These are phyloP conservation scores for Oeneis ivallda DNA, from an alignment of 2,888 invertebrate genomes.

Conservation along the genomic window DNA sequence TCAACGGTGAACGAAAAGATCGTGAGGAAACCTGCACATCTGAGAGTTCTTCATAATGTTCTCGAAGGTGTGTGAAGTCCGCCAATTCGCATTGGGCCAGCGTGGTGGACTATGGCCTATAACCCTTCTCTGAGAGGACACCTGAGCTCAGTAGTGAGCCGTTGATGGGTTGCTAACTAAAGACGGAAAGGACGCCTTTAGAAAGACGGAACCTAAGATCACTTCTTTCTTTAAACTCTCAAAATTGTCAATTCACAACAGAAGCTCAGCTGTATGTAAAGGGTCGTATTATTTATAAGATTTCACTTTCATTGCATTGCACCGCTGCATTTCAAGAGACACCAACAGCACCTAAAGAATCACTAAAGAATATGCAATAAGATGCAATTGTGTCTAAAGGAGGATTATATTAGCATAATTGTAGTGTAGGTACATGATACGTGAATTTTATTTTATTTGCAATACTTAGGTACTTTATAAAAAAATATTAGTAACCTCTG, in stretches of 20 bases:
- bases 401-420: constrained; percentile 33
- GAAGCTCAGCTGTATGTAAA: constrained; percentile 20
- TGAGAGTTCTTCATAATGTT: no score
- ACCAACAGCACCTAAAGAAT: constrained; percentile 27
- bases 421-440: constrained; percentile 21
- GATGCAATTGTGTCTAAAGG: constrained; percentile 33
- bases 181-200: no score
- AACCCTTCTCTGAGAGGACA: no score
- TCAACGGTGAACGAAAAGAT: no score
- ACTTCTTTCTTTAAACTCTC: background rate
- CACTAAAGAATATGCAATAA: constrained; percentile 34
- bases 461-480: no score
- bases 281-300: constrained; percentile 26
- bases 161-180: no score
- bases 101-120: no score
- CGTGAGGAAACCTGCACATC: no score
- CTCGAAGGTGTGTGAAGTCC: no score
- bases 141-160: no score
- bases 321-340: constrained; percentile 30
- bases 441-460: constrained; percentile 11
- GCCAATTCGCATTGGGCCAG: no score
- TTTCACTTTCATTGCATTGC: constrained; percentile 47
- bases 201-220: no score
- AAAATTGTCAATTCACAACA: constrained; percentile 10
- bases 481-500: background rate